A percentile compares a stretch with the other conserved stretches of the same genome.
Conservation (phyloP, 2,797 vertebrate genomes). For the Perodicticus potto region DNA sequence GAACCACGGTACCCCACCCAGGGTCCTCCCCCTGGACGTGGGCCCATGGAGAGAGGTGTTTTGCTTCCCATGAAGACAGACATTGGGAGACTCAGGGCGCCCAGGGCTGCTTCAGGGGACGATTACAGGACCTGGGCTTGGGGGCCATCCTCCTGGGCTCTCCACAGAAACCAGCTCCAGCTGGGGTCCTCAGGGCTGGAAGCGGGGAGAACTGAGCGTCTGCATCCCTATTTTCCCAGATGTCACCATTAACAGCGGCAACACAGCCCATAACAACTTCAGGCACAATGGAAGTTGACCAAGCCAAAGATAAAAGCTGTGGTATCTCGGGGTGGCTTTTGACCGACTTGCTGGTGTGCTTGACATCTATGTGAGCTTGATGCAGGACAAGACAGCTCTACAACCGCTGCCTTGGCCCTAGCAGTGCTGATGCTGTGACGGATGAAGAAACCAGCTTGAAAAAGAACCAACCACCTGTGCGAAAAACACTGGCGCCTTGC, state of each 20-base stretch:
- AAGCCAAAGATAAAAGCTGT: too few relatives aligned
- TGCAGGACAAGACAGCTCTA: too few relatives aligned
- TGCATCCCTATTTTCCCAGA: background rate
- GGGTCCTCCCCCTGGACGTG: background rate
- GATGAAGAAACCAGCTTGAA: too few relatives aligned
- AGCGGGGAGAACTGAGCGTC: background rate
- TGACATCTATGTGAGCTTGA: too few relatives aligned
- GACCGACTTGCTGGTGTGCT: too few relatives aligned
- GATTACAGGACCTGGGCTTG: background rate
- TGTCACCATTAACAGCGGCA: background rate
- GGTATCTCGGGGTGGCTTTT: too few relatives aligned
- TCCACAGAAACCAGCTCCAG: background rate
- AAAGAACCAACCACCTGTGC: too few relatives aligned
- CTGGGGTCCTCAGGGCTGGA: background rate
- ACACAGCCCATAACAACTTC: background rate
- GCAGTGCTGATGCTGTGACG: too few relatives aligned
- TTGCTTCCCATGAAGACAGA: background rate
- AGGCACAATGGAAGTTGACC: background rate
- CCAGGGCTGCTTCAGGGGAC: background rate
- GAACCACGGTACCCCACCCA: background rate
- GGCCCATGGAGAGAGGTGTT: background rate
- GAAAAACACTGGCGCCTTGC: too few relatives aligned
- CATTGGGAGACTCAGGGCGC: background rate
- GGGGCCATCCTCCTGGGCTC: background rate
- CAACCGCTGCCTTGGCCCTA: too few relatives aligned